These are phyloP conservation scores for Diarsia brunnea DNA, from an alignment of 2,888 invertebrate species.

Conservation along the genomic window DNA sequence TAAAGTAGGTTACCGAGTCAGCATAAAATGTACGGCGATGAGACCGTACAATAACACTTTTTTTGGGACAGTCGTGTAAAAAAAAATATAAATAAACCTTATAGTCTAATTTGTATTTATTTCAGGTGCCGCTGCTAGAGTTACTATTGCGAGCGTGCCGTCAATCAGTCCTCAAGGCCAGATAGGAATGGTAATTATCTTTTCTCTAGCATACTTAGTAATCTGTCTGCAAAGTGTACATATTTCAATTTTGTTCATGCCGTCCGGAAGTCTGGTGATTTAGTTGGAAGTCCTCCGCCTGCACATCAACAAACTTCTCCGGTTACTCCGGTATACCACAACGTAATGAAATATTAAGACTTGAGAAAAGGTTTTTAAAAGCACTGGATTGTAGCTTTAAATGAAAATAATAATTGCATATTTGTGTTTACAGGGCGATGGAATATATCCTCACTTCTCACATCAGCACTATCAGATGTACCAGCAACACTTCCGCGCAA, in stretches of 20 bases:
- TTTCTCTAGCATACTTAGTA: slow-evolving; percentile 41
- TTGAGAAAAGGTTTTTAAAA: slow-evolving; percentile 19
- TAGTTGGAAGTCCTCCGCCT: slow-evolving; percentile 95
- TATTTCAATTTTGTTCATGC: slow-evolving; percentile 82
- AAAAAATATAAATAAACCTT: not conserved
- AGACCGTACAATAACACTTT: no score
- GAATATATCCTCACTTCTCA: slow-evolving; percentile 88
- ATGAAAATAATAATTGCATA: slow-evolving; percentile 22
- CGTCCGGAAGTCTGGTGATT: slow-evolving; percentile 91
- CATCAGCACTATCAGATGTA: slow-evolving; percentile 90
- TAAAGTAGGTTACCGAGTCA: no score
- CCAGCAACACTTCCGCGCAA: slow-evolving; percentile 88
- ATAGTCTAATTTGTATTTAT: slow-evolving; percentile 25
- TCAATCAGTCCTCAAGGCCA: slow-evolving; percentile 91
- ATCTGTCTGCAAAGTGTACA: slow-evolving; percentile 51
- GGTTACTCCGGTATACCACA: slow-evolving; percentile 92
- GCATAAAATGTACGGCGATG: no score
- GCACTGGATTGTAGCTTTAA: not conserved
- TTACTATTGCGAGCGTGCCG: slow-evolving; percentile 90
- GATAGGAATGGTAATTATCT: slow-evolving; percentile 92
- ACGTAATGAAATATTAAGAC: slow-evolving; percentile 74
- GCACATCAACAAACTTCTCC: slow-evolving; percentile 95
- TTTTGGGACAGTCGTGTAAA: no score
- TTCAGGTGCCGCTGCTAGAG: slow-evolving; percentile 88
- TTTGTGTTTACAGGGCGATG: slow-evolving; percentile 84